Percentiles rank a stretch among this genome's conserved stretches.
Evolutionary conservation across 2,113 vertebrate genomes (phyloP).

Genomic region (Silurus asotus): DNA sequence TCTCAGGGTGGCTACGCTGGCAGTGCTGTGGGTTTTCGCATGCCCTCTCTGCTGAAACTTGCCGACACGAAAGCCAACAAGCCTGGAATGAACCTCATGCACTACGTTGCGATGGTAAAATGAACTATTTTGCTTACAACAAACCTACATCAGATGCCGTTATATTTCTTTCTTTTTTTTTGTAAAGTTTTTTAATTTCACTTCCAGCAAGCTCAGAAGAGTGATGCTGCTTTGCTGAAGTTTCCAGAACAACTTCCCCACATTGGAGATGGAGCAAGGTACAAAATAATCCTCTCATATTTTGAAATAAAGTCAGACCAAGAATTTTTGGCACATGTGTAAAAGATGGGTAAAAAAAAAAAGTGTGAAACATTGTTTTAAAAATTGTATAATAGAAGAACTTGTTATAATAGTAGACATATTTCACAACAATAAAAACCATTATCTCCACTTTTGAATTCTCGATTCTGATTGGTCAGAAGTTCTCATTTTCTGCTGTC

Average conservation of each 20-base stretch:
- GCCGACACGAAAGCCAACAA: conserved; percentile 79
- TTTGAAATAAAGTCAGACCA: background rate
- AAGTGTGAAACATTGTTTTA: too few species aligned
- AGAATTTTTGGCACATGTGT: background rate
- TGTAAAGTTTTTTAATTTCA: conserved; percentile 16
- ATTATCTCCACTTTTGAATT: background rate
- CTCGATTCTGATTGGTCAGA: background rate
- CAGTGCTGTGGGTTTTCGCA: conserved; percentile 75
- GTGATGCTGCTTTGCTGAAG: conserved; percentile 63
- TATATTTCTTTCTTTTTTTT: background rate
- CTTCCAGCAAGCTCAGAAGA: conserved; percentile 73
- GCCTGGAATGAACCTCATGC: conserved; percentile 82
- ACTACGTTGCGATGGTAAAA: conserved; percentile 77
- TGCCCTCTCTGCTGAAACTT: conserved; percentile 76
- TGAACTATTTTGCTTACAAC: background rate
- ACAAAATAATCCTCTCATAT: background rate
- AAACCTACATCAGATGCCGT: too few species aligned
- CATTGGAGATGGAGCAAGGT: conserved; percentile 70
- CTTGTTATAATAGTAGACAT: background rate
- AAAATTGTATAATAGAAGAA: too few species aligned
- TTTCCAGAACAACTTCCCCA: conserved; percentile 70
- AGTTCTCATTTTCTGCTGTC: background rate
- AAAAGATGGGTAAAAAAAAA: background rate
- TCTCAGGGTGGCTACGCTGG: conserved; percentile 75
- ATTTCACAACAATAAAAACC: background rate